Base-by-base conservation (phyloP, 2,888 invertebrate species). In the Dicranocentrus wangi region DNA sequence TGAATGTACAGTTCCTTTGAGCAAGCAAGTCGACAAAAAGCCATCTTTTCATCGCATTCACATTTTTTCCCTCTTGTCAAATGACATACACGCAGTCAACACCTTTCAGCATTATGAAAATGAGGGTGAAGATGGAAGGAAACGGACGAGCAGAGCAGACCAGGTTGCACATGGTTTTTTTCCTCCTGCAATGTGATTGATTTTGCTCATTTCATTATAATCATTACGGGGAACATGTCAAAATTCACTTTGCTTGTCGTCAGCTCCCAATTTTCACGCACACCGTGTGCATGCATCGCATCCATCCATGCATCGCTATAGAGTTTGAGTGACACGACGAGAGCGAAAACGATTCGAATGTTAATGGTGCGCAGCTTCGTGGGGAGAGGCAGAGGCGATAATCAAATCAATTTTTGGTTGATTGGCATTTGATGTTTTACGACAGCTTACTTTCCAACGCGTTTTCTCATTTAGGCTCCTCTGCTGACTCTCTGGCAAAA, bases 161-260 rank as follows among this genome's bases (percentile, higher is more conserved):
- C n/a, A n/a, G n/a, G n/a, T n/a, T n/a, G n/a, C n/a, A n/a, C n/a
- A 32, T 32, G 32, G 32, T 32, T 32, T 32, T 32, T 3, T 32
- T 3, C 10, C 32, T 32, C 32, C 3, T 21, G 71, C 63, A 65
- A 39, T 19, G 27, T 25, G 63, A 58, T 53, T 58, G 68, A 66
- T 76, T 68, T 43, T 17, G 27, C 66, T 43, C 66, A 76, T 66
- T 76, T 43, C 66, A 76, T 66, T 76, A 76, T 55, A 43, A 43
- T 27, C 68, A 68, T 66, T 58, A 42, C 53, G 7, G 2, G 7
- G 3, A 28, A 32, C 28, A 61, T 72, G 61, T 61, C 61, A 72
- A 61, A 61, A 71, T 58, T 71, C 71, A 66, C 25, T 66, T 65
- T 51, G 8, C 21, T 51, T 68, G 68, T 68, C 47, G 15, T 19